A percentile compares a stretch with the other conserved stretches of the same genome.
Evolutionary conservation across 2,113 vertebrate genomes (phyloP).

Genomic region (Prionailurus viverrinus): DNA sequence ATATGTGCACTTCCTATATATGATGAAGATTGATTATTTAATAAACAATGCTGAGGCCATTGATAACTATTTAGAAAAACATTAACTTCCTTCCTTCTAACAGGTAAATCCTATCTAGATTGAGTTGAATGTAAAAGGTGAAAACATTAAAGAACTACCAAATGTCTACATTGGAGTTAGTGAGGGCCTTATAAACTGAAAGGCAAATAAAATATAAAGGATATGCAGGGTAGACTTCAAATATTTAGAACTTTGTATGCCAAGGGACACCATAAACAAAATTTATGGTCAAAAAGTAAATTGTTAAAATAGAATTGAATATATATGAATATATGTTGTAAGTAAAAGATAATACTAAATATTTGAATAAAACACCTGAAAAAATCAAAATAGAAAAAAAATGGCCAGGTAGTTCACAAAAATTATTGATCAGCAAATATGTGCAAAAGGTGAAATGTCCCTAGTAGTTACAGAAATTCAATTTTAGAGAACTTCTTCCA

Average conservation of each 20-base stretch:
- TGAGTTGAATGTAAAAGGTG: neutral
- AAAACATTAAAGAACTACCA: neutral
- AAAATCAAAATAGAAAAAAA: neutral
- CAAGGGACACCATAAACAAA: neutral
- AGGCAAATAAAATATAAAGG: constrained; percentile 25
- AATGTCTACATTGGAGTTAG: neutral
- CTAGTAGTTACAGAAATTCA: neutral
- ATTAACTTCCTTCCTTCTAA: neutral
- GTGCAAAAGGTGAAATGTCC: neutral
- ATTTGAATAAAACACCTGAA: neutral
- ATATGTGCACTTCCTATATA: neutral
- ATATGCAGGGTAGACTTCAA: neutral
- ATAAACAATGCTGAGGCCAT: neutral
- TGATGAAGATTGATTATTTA: neutral
- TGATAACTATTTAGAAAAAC: constrained; percentile 3
- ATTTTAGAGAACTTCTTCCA: neutral
- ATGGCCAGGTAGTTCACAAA: neutral
- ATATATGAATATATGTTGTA: neutral
- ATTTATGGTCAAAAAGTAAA: constrained; percentile 14
- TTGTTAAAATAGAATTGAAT: neutral
- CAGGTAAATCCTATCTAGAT: neutral
- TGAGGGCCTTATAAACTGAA: neutral
- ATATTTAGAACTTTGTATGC: neutral
- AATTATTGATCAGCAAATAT: neutral
- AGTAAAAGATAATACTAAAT: neutral